Base-by-base conservation (phyloP, 2,888 invertebrate species). In the Diarsia mendica region DNA sequence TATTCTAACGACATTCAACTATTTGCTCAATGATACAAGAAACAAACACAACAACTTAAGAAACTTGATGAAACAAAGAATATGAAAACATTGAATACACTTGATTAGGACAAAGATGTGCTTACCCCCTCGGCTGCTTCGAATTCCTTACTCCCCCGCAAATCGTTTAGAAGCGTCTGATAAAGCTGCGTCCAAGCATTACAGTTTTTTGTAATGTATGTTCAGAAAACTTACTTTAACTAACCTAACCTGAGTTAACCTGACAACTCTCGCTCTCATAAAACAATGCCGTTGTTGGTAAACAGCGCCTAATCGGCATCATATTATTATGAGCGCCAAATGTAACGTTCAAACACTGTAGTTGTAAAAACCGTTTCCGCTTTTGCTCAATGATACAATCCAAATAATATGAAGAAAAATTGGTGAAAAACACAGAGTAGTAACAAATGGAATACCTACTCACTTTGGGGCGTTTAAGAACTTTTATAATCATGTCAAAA, bases 311-410 rank as follows among this genome's bases (percentile, higher is more conserved):
- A 63, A 28, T 63, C 9, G 9, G 9, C 58, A 8, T 58, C 58
- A 58, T 39, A 8, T 58, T 48, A 48, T 53, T 53, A n/a, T 13
- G 13, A 10, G 39, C 39, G n/a, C 39, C n/a, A 61, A 1, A 39
- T 39, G 13, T 39, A 6, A 2, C 15, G 15, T 63, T 15, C 15
- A 61, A 61, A n/a, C 3, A 63, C 9, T 44, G 44, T 44, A 46
- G 44, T 63, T 44, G 13, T 63, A 23, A 23, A 13, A 63, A 28
- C 11, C 15, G 18, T 4, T 33, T 28, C 53, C 20, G n/a, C n/a
- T 10, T 49, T 58, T 81, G 81, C 77, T 81, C 75, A 75, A 20
- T 64, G 20, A 81, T 23, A 81, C n/a, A 72, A 60, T 60, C 6
- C 2, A 44, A 11, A 18, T 18, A 48, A 39, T 5, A 0, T 15